Evolutionary conservation across 2,797 vertebrate species (phyloP).

Genomic region (Chanos chanos): DNA sequence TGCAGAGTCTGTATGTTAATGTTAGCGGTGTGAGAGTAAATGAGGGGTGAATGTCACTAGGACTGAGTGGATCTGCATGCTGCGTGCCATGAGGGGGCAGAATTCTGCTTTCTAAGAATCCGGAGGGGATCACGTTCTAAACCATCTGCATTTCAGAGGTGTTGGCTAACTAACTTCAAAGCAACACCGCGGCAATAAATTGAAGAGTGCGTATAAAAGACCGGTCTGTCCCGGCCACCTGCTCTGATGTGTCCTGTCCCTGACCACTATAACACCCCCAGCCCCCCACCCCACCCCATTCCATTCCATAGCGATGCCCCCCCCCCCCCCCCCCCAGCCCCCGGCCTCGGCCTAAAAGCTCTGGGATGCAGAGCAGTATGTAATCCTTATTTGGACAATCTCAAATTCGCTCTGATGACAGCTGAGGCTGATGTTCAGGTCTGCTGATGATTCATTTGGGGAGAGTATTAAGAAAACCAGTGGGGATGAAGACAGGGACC

Average conservation of each 20-base stretch:
- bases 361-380: constrained; percentile 8
- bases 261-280: too few relatives aligned
- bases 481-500: constrained; percentile 6
- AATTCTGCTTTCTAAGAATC: constrained; percentile 38
- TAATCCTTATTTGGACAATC: constrained; percentile 40
- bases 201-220: constrained; percentile 45
- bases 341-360: constrained; percentile 3
- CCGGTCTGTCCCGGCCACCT: constrained; percentile 47
- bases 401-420: constrained; percentile 40
- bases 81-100: constrained; percentile 37
- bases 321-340: constrained; percentile 4
- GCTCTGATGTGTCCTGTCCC: constrained; percentile 39
- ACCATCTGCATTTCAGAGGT: constrained; percentile 52
- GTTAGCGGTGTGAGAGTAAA: not conserved
- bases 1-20: not conserved
- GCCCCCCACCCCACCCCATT: constrained; percentile 37
- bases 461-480: constrained; percentile 26
- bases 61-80: constrained; percentile 16
- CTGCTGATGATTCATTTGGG: constrained; percentile 32
- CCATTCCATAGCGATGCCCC: constrained; percentile 22
- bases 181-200: constrained; percentile 52
- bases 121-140: constrained; percentile 37
- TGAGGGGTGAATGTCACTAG: not conserved
- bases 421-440: constrained; percentile 22
- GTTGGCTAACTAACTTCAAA: constrained; percentile 50